Evolutionary conservation across 2,797 vertebrate genomes (phyloP), one percentile per base, ranked within the genome.

Genomic region (Megalops cyprinoides): DNA sequence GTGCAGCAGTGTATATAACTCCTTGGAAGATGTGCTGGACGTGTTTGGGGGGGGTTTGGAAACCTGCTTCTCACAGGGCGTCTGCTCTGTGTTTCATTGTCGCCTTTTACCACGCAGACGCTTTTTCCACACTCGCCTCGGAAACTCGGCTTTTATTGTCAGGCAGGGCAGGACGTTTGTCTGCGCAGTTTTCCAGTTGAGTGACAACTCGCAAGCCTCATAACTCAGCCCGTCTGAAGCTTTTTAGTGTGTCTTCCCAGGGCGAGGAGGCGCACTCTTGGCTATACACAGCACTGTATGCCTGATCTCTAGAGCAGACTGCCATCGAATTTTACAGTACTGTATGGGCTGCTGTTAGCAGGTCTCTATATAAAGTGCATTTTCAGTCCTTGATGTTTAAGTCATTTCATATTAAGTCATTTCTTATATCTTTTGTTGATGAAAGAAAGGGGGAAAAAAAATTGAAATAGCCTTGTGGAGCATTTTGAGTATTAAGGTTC

Each of bases 401-500:
- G n/a, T n/a, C n/a, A n/a, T n/a, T n/a, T n/a, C n/a, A n/a, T n/a
- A n/a, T 90, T 83, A 82, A 85, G 88, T 89, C 88, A 85, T 79
- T 88, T 84, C 81, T 77, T 80, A 86, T 90, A 89, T 91, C 31
- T 1, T 8, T 62, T 62, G 28, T 31, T 62, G n/a, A 31, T 62
- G 28, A n/a, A n/a, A n/a, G 55, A 58, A 34, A 15, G 3, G 18
- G 18, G 37, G 34, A 5, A 58, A 25, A 58, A 5, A 23, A 65
- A 65, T 31, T 14, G 7, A 31, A 65, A 65, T 12, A 34, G 14
- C 60, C 31, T 14, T 37, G 14, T 37, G 10, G 4, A 15, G 4
- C 1, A 14, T 15, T 37, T 65, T n/a, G n/a, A n/a, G n/a, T n/a
- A n/a, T n/a, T 4, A 65, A 60, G 25, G 58, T 9, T 18, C 15